Evolutionary conservation across 2,113 vertebrate species (phyloP).

Genomic region (Megaleporinus macrocephalus): DNA sequence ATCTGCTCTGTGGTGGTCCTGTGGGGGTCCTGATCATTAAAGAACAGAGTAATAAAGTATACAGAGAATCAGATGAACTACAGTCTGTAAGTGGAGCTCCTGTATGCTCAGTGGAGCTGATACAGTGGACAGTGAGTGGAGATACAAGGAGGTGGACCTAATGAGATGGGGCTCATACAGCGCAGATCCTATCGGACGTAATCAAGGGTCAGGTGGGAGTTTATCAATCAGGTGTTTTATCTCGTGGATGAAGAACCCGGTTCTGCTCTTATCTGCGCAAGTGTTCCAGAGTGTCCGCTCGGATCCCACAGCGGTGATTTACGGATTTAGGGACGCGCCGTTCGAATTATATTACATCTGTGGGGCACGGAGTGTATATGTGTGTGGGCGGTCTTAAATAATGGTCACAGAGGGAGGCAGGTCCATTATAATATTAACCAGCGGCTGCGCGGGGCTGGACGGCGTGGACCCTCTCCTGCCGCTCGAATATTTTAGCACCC

Average conservation of each 20-base stretch:
- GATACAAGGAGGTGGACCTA: no score
- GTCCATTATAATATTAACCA: slow-evolving; percentile 46
- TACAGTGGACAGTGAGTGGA: no score
- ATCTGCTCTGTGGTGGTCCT: no score
- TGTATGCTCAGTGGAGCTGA: no score
- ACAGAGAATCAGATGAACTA: no score
- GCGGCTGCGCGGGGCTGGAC: neutral
- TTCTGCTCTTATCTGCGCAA: neutral
- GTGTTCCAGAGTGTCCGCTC: neutral
- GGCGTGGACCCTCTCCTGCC: neutral
- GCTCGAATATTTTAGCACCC: slow-evolving; percentile 16
- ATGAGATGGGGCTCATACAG: neutral
- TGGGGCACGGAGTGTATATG: slow-evolving; percentile 1
- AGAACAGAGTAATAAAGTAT: no score
- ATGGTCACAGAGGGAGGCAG: slow-evolving; percentile 11
- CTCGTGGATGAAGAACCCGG: neutral
- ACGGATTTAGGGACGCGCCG: slow-evolving; percentile 18
- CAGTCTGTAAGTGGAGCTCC: no score
- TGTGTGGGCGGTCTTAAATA: slow-evolving; percentile 44
- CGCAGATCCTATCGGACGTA: neutral
- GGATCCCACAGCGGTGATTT: slow-evolving; percentile 3
- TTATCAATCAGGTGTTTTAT: neutral
- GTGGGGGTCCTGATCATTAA: no score
- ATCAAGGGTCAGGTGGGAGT: neutral
- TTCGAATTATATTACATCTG: slow-evolving; percentile 9